Evolutionary conservation across 2,113 vertebrate genomes (phyloP).

Genomic region (Aplodontia rufa): DNA sequence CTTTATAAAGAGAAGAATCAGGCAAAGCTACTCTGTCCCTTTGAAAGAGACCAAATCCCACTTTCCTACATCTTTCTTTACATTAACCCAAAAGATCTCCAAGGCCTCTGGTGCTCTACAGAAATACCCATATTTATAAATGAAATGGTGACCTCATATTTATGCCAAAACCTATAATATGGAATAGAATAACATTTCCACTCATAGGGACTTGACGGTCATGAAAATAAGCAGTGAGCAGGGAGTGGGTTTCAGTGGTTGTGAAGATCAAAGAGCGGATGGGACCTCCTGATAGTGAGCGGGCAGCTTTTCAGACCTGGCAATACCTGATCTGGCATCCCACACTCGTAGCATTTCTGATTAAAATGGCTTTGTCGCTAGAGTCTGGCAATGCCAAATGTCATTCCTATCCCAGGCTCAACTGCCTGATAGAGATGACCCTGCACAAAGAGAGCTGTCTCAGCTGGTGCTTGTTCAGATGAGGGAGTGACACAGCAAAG

Average conservation of each 20-base stretch:
- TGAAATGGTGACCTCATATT: constrained; percentile 21
- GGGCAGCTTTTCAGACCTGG: background rate
- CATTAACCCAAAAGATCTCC: background rate
- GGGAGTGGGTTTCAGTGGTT: background rate
- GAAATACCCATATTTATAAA: background rate
- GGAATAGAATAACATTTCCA: background rate
- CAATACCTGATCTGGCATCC: background rate
- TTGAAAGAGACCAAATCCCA: background rate
- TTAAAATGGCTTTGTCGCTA: background rate
- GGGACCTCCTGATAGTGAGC: background rate
- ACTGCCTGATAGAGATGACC: background rate
- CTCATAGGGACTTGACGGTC: background rate
- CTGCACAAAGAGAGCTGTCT: constrained; percentile 24
- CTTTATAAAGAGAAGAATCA: constrained; percentile 10
- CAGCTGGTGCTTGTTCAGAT: background rate
- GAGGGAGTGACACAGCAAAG: background rate
- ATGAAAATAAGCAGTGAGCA: background rate
- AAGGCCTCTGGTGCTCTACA: background rate
- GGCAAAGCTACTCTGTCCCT: background rate
- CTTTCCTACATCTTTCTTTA: background rate
- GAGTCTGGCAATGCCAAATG: background rate
- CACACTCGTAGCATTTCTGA: background rate
- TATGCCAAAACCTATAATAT: background rate
- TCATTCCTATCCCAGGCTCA: background rate
- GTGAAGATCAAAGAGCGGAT: background rate